Evolutionary conservation across 64 coral and sea anemone genomes (phyloP).

Genomic region (Montipora cactus): DNA sequence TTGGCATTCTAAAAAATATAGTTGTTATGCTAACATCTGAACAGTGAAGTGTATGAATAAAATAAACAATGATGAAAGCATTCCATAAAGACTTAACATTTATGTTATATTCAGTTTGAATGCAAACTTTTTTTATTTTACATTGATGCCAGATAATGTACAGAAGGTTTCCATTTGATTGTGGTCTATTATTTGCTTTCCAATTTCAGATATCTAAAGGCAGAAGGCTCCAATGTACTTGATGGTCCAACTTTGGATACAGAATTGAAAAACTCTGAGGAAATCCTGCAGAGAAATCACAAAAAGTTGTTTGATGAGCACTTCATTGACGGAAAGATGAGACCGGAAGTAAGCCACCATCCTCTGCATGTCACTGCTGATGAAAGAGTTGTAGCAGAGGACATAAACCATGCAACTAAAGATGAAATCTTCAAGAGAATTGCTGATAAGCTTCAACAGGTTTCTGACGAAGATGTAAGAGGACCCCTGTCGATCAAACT

Average conservation of each 20-base stretch:
- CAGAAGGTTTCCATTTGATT: no score
- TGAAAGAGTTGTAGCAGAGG: conserved; percentile 40
- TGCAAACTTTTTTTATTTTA: no score
- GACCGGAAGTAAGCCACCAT: conserved; percentile 21
- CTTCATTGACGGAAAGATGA: conserved; percentile 36
- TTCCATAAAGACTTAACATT: not conserved
- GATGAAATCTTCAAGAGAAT: conserved; percentile 45
- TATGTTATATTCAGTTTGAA: no score
- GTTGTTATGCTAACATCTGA: not conserved
- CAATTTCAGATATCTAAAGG: not conserved
- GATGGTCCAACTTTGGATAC: conserved; percentile 8
- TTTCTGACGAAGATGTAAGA: not conserved
- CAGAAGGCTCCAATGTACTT: not conserved
- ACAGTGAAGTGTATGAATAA: not conserved
- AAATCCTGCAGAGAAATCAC: conserved; percentile 28
- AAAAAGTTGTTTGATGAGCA: conserved; percentile 25
- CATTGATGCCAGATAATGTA: no score
- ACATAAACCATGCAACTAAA: conserved; percentile 23
- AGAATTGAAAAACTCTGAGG: conserved; percentile 30
- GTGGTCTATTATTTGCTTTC: not conserved
- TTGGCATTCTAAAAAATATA: not conserved
- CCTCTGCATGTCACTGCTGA: conserved; percentile 50
- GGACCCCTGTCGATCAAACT: conserved; percentile 12
- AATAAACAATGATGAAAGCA: not conserved
- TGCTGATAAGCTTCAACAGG: conserved; percentile 21